phyloP scores from a whole-genome alignment of 2,113 vertebrate genomes.

The Anhinga rufa region DNA sequence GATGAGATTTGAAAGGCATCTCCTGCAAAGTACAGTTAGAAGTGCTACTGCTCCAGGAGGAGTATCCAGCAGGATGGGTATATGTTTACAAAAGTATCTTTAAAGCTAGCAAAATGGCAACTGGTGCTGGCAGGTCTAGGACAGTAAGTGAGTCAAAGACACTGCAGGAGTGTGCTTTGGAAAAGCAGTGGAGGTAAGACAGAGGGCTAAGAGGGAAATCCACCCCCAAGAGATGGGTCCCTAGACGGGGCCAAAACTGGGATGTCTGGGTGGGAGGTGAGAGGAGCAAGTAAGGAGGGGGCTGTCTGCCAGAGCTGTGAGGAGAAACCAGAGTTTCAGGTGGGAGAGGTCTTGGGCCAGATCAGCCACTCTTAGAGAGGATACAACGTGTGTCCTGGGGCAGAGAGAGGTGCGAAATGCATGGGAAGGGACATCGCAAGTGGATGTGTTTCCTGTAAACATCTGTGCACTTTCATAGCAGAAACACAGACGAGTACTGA shows the following conservation, averaged over 20 bases:
- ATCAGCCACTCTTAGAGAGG: neutral
- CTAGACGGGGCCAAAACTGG: rapidly evolving
- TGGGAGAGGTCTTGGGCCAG: neutral
- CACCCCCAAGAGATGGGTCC: neutral
- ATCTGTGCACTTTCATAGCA: neutral
- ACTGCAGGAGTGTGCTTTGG: neutral
- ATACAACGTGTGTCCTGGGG: rapidly evolving
- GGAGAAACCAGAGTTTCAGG: neutral
- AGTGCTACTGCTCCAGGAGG: neutral
- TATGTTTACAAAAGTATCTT: neutral
- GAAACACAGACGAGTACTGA: neutral
- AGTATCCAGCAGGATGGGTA: neutral
- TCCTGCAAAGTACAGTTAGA: neutral
- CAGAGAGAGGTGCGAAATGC: neutral
- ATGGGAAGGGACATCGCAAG: neutral
- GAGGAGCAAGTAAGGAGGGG: neutral
- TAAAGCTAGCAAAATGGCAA: neutral
- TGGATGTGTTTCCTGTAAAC: neutral
- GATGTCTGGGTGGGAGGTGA: neutral
- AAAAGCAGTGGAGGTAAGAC: neutral
- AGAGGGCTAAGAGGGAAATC: neutral
- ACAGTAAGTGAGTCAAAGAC: neutral
- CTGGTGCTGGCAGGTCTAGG: neutral
- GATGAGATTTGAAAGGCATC: neutral
- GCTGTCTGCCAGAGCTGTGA: neutral